Conservation (phyloP, 2,797 vertebrate genomes). For the Oreochromis grahami region DNA sequence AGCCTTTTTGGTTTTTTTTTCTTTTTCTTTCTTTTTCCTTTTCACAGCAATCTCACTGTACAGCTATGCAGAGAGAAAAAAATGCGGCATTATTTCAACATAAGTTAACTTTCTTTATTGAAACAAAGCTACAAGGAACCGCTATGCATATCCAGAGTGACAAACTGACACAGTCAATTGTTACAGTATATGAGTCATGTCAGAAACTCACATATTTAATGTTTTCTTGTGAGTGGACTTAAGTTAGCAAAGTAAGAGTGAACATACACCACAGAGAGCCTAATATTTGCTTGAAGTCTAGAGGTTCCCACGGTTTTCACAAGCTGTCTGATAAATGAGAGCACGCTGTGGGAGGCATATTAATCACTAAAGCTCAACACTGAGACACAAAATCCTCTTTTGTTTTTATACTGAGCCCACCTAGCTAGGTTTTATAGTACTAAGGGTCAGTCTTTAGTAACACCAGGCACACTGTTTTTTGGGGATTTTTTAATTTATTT, state of each 20-base stretch:
- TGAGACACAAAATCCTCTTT: slow-evolving; percentile 50
- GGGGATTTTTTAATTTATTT: slow-evolving; percentile 10
- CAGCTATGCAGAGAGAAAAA: neutral
- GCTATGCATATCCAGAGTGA: neutral
- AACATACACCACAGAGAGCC: slow-evolving; percentile 6
- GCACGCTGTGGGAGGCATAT: slow-evolving; percentile 69
- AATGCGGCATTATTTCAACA: neutral
- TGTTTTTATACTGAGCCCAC: slow-evolving; percentile 58
- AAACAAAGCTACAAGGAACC: neutral
- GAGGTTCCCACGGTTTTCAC: slow-evolving; percentile 66
- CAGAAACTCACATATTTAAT: neutral
- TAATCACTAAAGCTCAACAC: slow-evolving; percentile 62
- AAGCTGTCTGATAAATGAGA: slow-evolving; percentile 57
- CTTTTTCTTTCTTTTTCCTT: neutral
- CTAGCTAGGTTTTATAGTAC: slow-evolving; percentile 51
- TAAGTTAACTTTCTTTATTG: neutral
- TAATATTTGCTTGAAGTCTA: slow-evolving; percentile 34
- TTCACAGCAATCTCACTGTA: neutral
- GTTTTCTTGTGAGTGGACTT: neutral
- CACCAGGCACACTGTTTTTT: slow-evolving; percentile 5
- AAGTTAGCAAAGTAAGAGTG: neutral
- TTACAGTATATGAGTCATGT: neutral
- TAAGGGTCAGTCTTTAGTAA: slow-evolving; percentile 43
- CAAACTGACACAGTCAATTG: neutral
- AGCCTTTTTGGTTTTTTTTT: neutral